Conservation (phyloP, 1,140 invertebrate genomes). For the Scylla paramamosain region DNA sequence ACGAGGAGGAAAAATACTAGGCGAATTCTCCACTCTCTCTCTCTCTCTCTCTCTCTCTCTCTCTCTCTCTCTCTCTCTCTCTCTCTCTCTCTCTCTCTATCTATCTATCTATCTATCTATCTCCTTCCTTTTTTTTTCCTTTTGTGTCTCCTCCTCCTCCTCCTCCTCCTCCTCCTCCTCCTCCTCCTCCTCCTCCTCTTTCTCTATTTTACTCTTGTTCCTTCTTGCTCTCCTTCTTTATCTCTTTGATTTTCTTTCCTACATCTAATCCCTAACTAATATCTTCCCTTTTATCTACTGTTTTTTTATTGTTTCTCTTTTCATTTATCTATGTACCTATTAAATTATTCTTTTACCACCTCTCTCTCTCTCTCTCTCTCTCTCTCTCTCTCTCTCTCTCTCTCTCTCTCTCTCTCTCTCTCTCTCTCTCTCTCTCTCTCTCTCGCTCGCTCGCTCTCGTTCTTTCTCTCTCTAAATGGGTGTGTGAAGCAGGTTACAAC, state of each 20-base stretch:
- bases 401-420: not conserved
- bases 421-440: not conserved
- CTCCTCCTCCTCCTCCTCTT: not conserved
- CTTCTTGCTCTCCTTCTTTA: not conserved
- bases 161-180: not conserved
- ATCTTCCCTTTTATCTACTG: too few relatives aligned
- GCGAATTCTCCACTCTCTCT: not conserved
- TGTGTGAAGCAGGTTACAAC: not conserved
- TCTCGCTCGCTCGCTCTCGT: too few relatives aligned
- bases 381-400: too few relatives aligned
- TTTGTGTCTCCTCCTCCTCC: not conserved
- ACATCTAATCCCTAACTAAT: not conserved
- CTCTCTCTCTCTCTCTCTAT: not conserved
- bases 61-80: slow-evolving; percentile 6
- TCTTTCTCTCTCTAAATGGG: not conserved
- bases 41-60: not conserved
- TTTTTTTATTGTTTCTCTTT: too few relatives aligned
- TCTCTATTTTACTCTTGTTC: not conserved
- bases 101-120: not conserved
- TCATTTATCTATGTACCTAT: too few relatives aligned
- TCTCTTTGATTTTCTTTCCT: too few relatives aligned
- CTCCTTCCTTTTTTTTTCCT: not conserved
- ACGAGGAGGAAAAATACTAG: not conserved
- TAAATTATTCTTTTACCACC: too few relatives aligned
- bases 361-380: not conserved